Evolutionary conservation across 2,797 vertebrate species (phyloP).

Genomic region (Staurois parvus): DNA sequence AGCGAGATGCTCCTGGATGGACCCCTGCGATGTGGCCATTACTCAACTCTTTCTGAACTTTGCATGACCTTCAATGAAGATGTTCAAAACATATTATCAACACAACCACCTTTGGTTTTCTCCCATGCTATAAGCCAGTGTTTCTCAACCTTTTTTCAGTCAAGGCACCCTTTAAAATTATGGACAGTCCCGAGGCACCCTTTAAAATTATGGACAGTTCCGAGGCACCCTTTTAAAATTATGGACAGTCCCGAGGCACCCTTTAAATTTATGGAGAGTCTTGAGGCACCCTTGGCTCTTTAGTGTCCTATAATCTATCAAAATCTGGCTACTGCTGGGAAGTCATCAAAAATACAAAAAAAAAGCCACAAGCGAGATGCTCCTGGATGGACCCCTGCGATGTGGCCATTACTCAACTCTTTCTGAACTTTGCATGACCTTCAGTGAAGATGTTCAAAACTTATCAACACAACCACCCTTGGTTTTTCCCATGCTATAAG

Average conservation of each 20-base stretch:
- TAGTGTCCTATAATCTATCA: conserved; percentile 96
- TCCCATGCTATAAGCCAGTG: neutral
- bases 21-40: conserved; percentile 86
- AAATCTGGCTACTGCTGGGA: conserved; percentile 91
- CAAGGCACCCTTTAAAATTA: too few relatives aligned
- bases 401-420: conserved; percentile 86
- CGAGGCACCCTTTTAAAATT: too few relatives aligned
- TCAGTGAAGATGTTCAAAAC: conserved; percentile 79
- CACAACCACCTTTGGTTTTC: conserved; percentile 74
- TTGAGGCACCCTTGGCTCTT: conserved; percentile 86
- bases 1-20: conserved; percentile 77
- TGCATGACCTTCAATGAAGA: conserved; percentile 86
- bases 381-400: conserved; percentile 82
- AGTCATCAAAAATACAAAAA: conserved; percentile 88
- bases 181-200: too few relatives aligned
- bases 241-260: too few relatives aligned
- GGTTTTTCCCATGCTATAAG: conserved; percentile 38
- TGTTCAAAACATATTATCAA: conserved; percentile 79
- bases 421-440: conserved; percentile 95
- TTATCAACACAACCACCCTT: conserved; percentile 77
- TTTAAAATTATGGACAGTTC: too few relatives aligned
- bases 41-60: conserved; percentile 93
- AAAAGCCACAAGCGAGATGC: conserved; percentile 73
- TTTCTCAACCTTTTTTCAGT: too few relatives aligned
- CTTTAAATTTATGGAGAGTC: too few relatives aligned